Conservation (phyloP, 2,113 vertebrate genomes). For the Hirundichthys speculiger region DNA sequence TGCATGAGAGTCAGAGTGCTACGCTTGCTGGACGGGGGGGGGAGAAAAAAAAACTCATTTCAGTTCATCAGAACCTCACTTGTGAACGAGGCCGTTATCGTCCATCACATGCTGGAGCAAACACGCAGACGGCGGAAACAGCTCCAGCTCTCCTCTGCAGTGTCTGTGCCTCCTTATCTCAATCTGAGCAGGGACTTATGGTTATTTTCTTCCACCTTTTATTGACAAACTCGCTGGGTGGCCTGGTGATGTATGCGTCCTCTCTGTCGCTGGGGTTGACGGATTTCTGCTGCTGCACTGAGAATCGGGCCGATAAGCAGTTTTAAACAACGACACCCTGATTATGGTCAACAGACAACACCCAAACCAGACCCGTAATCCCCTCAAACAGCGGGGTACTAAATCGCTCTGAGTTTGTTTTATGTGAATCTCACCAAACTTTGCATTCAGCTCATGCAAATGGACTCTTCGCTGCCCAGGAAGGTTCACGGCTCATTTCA, state of each 20-base stretch:
- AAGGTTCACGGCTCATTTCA: too few relatives aligned
- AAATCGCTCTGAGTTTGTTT: too few relatives aligned
- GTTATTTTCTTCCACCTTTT: too few relatives aligned
- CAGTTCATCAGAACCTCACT: constrained; percentile 33
- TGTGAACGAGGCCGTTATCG: constrained; percentile 22
- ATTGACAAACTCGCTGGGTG: not conserved
- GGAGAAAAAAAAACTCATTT: constrained; percentile 15
- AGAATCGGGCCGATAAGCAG: constrained; percentile 41
- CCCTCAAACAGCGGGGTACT: too few relatives aligned
- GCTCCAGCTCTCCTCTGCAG: constrained; percentile 1
- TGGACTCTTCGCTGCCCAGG: too few relatives aligned
- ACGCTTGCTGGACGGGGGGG: too few relatives aligned
- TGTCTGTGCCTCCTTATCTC: not conserved
- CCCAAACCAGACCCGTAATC: constrained; percentile 6
- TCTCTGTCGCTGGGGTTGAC: constrained; percentile 25
- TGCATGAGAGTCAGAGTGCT: too few relatives aligned
- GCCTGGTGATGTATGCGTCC: constrained; percentile 34
- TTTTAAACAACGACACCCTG: constrained; percentile 45
- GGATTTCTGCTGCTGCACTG: constrained; percentile 52
- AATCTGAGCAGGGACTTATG: constrained; percentile 15
- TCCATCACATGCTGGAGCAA: constrained; percentile 26
- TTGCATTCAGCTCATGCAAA: too few relatives aligned
- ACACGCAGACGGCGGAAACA: constrained; percentile 35
- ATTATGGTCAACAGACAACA: constrained; percentile 34
- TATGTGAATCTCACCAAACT: too few relatives aligned